Evolutionary conservation across 2,888 invertebrate species (phyloP), one percentile per base, ranked within the genome.

Genomic region (Suillia variegata): DNA sequence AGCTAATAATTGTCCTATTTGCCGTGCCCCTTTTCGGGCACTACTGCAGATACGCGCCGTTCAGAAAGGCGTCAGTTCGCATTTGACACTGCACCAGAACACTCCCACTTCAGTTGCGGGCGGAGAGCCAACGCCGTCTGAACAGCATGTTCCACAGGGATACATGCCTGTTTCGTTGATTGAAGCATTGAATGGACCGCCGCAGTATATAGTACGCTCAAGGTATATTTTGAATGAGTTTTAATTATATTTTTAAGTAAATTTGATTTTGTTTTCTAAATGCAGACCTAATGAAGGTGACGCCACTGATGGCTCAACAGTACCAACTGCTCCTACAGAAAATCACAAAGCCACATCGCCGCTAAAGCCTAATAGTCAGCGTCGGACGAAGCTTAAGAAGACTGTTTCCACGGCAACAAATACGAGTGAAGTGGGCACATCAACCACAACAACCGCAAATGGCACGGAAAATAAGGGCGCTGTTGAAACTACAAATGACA

Each of bases 1-100:
- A 86, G 96, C 98, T 22, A 98, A 96, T 84, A 98, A 97, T 83
- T 99, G 99, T 74, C 99, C 99, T 6, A 99, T 99, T 69, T 99
- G 99, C 80, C 87, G 99, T 63, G 95, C 98, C n/a, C 98, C 98
- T 10, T 99, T 99, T 83, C 86, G 98, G 64, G 99, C 99, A 0
- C 85, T 99, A 54, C 85, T 99, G 59, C 98, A 98, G 84, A 94
- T 99, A 54, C 87, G 96, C 63, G 97, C 98, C 21, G 86, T 98
- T 70, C 94, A 96, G 80, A 92, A 92, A 77, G 86, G 87, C 2
- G 73, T 80, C 34, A 77, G 69, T 50, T 74, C 76, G 6, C 76
- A 74, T 54, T 82, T 85, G 70, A 62, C 75, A 50, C 71, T 75
- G 47, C 72, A 71, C 26, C 81, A 81, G 62, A 85, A 85, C 73